Percentiles rank a stretch among this genome's conserved stretches.
Evolutionary conservation across 2,797 vertebrate species (phyloP).

Genomic region (Pipistrellus nathusii): DNA sequence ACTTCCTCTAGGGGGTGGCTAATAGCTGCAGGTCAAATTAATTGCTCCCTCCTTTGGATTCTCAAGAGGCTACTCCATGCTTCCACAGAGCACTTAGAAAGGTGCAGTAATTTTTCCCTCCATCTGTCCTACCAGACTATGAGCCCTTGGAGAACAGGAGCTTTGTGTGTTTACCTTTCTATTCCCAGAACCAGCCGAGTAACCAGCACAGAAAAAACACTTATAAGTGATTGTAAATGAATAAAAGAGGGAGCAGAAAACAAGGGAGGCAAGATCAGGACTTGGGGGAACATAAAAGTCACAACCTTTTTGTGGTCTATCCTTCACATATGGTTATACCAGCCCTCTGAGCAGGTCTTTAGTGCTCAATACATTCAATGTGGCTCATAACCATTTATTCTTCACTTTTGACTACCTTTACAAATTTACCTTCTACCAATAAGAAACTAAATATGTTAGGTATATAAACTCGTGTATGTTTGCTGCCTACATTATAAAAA

Average conservation of each 20-base stretch:
- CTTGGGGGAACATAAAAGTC: neutral
- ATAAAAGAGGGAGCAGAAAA: neutral
- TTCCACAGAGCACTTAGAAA: neutral
- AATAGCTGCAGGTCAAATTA: neutral
- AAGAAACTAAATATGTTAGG: constrained; percentile 7
- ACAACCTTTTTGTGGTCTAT: neutral
- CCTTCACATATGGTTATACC: neutral
- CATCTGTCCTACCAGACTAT: constrained; percentile 6
- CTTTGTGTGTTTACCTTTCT: neutral
- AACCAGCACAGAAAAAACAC: neutral
- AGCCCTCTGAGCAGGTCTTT: constrained; percentile 1
- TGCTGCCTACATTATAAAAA: constrained; percentile 16
- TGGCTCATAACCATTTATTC: neutral
- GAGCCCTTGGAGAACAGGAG: neutral
- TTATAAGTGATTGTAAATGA: neutral
- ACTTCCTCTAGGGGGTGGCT: constrained; percentile 6
- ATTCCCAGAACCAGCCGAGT: neutral
- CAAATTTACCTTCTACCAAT: constrained; percentile 25
- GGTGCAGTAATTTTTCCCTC: neutral
- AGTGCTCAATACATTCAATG: neutral
- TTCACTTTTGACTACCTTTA: constrained; percentile 36
- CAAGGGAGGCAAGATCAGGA: neutral
- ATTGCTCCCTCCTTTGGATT: neutral
- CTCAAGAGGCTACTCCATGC: neutral
- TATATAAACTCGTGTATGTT: neutral